phyloP scores from a whole-genome alignment of 1,140 invertebrate species.

The Phocides pigmalion region DNA sequence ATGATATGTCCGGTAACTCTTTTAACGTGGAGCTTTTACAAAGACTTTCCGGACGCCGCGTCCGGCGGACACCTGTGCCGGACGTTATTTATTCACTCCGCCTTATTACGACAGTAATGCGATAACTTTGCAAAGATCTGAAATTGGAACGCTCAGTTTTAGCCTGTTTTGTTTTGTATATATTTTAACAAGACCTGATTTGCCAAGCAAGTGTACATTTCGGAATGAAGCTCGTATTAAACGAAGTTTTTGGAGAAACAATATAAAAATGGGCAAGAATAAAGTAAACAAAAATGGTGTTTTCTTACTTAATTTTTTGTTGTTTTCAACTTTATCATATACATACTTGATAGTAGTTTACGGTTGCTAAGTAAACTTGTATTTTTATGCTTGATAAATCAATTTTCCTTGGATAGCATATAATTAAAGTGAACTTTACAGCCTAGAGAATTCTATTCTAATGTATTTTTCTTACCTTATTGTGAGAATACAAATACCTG shows the following conservation, averaged over 20 bases:
- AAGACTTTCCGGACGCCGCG: background rate
- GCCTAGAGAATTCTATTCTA: background rate
- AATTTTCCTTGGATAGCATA: background rate
- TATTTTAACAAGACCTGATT: slow-evolving; percentile 2
- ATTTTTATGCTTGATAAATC: background rate
- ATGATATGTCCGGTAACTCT: background rate
- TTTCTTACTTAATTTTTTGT: too few relatives aligned
- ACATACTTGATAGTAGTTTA: too few relatives aligned
- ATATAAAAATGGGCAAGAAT: background rate
- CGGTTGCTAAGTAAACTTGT: background rate
- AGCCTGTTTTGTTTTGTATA: background rate
- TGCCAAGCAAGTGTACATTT: background rate
- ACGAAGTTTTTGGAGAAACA: background rate
- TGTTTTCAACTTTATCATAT: too few relatives aligned
- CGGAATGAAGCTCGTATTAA: background rate
- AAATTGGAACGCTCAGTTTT: slow-evolving; percentile 16
- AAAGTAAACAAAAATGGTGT: background rate
- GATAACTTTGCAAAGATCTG: slow-evolving; percentile 24
- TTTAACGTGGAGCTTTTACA: background rate
- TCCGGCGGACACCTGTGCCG: background rate
- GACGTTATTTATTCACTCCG: slow-evolving; percentile 17
- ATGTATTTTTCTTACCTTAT: too few relatives aligned
- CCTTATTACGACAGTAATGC: slow-evolving; percentile 12
- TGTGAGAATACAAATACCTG: too few relatives aligned
- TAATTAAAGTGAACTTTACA: background rate